A percentile compares a stretch with the other conserved stretches of the same genome.
These are phyloP conservation scores for Xiphias gladius DNA, from an alignment of 2,113 vertebrate genomes.

Conservation along the genomic window DNA sequence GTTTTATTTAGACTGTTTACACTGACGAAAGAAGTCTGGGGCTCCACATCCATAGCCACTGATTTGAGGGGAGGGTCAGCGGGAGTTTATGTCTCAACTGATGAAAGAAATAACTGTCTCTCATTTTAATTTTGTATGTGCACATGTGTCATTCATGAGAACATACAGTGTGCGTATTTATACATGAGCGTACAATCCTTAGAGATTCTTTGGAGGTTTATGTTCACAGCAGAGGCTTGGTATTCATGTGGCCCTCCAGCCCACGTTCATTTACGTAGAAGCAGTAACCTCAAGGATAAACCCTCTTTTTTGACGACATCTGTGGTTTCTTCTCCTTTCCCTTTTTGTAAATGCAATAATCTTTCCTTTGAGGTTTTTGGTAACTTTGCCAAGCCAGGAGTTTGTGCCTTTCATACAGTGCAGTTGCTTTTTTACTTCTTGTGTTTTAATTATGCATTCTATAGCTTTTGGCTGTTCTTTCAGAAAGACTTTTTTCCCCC, in stretches of 20 bases:
- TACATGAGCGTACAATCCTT: conserved; percentile 4
- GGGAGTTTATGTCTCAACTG: conserved; percentile 51
- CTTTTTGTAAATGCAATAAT: conserved; percentile 72
- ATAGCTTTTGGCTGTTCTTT: conserved; percentile 43
- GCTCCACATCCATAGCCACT: conserved; percentile 13
- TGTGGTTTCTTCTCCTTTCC: conserved; percentile 72
- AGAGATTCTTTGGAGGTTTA: conserved; percentile 28
- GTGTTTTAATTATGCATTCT: conserved; percentile 63
- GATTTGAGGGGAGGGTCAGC: conserved; percentile 55
- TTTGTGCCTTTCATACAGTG: conserved; percentile 46
- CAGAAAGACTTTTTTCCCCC: conserved; percentile 8
- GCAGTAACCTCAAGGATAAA: conserved; percentile 73
- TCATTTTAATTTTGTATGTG: conserved; percentile 34
- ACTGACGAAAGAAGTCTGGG: conserved; percentile 40
- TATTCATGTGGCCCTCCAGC: conserved; percentile 65
- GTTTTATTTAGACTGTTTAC: conserved; percentile 74
- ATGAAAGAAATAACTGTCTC: conserved; percentile 65
- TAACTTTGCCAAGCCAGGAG: conserved; percentile 50
- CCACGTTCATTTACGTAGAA: conserved; percentile 64
- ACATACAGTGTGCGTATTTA: conserved; percentile 27
- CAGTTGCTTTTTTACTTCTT: conserved; percentile 60
- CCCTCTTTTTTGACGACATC: conserved; percentile 72
- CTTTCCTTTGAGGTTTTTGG: conserved; percentile 69
- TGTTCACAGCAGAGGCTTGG: conserved; percentile 43
- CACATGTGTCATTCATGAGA: conserved; percentile 38